Evolutionary conservation across 2,797 vertebrate genomes (phyloP).

Genomic region (Rhodeus uyekii): DNA sequence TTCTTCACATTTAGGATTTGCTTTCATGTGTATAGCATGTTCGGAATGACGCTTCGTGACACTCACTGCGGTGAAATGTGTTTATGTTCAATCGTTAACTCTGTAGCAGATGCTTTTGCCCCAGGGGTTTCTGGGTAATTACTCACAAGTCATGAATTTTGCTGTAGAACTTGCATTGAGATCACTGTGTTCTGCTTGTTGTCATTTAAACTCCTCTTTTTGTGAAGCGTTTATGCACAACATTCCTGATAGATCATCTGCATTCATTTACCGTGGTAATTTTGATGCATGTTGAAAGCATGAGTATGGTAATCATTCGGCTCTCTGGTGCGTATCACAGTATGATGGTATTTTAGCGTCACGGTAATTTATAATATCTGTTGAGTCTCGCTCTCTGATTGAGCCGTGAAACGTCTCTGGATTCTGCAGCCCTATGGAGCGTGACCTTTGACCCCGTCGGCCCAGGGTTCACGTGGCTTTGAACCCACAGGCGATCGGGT

Average conservation of each 20-base stretch:
- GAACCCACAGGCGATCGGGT: not conserved
- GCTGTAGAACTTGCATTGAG: conserved; percentile 67
- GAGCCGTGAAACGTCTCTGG: conserved; percentile 12
- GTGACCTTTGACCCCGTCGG: conserved; percentile 4
- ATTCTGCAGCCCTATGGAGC: not conserved
- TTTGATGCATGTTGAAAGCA: not conserved
- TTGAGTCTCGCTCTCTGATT: conserved; percentile 11
- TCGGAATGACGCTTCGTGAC: not conserved
- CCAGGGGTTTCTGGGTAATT: conserved; percentile 77
- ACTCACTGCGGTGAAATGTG: not conserved
- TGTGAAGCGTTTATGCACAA: conserved; percentile 36
- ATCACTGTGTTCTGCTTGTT: conserved; percentile 66
- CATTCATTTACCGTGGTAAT: not conserved
- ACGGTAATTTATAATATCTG: not conserved
- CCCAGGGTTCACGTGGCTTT: conserved; percentile 20
- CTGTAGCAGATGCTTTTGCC: conserved; percentile 12
- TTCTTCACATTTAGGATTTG: not conserved
- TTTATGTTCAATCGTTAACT: not conserved
- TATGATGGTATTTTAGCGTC: not conserved
- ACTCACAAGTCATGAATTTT: conserved; percentile 61
- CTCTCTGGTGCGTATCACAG: not conserved
- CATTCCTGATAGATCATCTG: conserved; percentile 36
- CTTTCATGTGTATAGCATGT: not conserved
- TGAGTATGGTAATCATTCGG: not conserved
- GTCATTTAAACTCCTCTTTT: conserved; percentile 63